These are phyloP conservation scores for Trachurus trachurus DNA, from an alignment of 2,797 vertebrate genomes.

Conservation along the genomic window DNA sequence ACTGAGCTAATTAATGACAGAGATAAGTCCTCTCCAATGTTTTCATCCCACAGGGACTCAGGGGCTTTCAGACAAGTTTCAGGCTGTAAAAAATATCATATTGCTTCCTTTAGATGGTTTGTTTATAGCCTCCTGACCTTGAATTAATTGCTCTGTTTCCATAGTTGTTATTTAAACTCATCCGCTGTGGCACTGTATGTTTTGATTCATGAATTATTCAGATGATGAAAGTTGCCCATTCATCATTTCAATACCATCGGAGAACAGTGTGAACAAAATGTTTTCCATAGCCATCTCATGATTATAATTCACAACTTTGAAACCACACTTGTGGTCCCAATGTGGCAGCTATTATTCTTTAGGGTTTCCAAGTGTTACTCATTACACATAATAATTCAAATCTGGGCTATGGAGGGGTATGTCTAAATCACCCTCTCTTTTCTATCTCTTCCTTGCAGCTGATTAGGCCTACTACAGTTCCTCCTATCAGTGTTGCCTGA, in stretches of 20 bases:
- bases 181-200: slow-evolving; percentile 24
- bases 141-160: slow-evolving; percentile 49
- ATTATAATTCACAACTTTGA: slow-evolving; percentile 28
- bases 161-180: slow-evolving; percentile 30
- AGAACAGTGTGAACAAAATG: slow-evolving; percentile 24
- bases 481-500: not conserved
- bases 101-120: slow-evolving; percentile 15
- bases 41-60: slow-evolving; percentile 31
- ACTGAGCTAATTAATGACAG: slow-evolving; percentile 69
- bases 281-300: slow-evolving; percentile 32
- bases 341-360: not conserved
- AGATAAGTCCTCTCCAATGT: slow-evolving; percentile 49
- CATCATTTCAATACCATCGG: slow-evolving; percentile 38
- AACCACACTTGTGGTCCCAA: not conserved
- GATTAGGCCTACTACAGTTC: not conserved
- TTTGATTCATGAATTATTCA: slow-evolving; percentile 58
- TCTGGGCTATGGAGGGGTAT: not conserved
- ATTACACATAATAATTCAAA: not conserved
- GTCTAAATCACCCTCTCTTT: not conserved
- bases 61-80: slow-evolving; percentile 46
- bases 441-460: not conserved
- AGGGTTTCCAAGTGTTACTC: not conserved
- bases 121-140: slow-evolving; percentile 48
- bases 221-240: slow-evolving; percentile 24
- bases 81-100: slow-evolving; percentile 7